Percentiles rank a stretch among this genome's conserved stretches.
Evolutionary conservation across 2,888 invertebrate genomes (phyloP).

Genomic region (Drymonia ruficornis): DNA sequence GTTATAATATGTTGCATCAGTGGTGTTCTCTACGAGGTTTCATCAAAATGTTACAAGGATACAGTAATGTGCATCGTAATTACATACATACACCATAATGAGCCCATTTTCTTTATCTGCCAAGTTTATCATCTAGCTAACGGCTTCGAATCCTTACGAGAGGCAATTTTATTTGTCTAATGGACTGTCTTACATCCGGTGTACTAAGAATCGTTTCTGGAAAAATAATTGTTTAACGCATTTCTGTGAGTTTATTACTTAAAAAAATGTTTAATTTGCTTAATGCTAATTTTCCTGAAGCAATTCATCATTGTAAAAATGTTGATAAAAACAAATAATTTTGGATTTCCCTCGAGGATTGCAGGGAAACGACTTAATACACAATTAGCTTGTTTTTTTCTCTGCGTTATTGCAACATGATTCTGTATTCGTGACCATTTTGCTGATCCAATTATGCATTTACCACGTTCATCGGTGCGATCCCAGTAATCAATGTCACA

Average conservation of each 20-base stretch:
- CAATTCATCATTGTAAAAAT: too few species aligned
- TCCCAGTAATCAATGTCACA: constrained; percentile 49
- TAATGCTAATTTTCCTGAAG: neutral
- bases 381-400: constrained; percentile 29
- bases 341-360: neutral
- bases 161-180: constrained; percentile 15
- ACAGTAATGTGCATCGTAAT: constrained; percentile 51
- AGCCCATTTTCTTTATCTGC: constrained; percentile 37
- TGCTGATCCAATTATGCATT: constrained; percentile 54
- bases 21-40: constrained; percentile 44
- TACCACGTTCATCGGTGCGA: constrained; percentile 36
- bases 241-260: neutral
- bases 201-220: neutral
- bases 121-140: constrained; percentile 33
- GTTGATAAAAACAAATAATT: neutral
- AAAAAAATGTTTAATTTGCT: neutral
- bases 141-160: neutral
- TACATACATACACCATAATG: constrained; percentile 50
- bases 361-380: constrained; percentile 8
- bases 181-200: constrained; percentile 2
- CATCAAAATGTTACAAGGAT: constrained; percentile 68
- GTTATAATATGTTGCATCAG: constrained; percentile 39
- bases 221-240: neutral
- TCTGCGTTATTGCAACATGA: constrained; percentile 33
- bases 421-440: constrained; percentile 45